phyloP scores from a whole-genome alignment of 2,113 vertebrate species.

The Cinclus mexicanus region DNA sequence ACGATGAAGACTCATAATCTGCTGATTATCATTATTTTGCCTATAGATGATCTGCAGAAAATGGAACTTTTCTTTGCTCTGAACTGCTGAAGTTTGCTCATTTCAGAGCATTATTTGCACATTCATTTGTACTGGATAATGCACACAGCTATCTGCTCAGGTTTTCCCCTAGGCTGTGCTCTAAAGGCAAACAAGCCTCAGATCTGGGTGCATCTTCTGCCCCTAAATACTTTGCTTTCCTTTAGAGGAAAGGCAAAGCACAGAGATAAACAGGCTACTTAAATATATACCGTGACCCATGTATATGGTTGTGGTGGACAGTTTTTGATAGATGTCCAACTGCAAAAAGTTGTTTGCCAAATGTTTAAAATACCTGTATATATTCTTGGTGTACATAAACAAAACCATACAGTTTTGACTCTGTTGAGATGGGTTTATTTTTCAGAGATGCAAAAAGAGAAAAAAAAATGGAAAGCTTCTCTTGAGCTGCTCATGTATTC shows the following conservation, averaged over 20 bases:
- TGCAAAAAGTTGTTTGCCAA: background rate
- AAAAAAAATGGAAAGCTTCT: background rate
- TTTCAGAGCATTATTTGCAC: background rate
- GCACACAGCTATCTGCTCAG: background rate
- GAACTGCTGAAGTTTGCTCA: background rate
- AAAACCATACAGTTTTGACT: background rate
- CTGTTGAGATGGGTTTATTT: background rate
- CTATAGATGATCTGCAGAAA: background rate
- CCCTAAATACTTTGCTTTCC: background rate
- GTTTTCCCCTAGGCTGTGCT: background rate
- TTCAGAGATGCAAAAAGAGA: background rate
- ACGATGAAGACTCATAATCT: background rate
- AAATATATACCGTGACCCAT: background rate
- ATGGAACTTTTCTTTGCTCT: background rate
- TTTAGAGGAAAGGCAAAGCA: background rate
- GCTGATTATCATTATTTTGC: background rate
- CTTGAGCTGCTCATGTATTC: background rate
- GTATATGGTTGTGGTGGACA: background rate
- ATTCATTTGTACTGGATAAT: accelerated
- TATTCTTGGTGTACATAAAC: background rate
- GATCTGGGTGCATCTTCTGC: background rate
- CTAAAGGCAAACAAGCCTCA: background rate
- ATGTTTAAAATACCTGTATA: background rate
- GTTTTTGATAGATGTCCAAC: background rate
- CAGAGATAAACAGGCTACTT: background rate